Conservation (phyloP, 2,888 invertebrate genomes). For the Cataglyphis livida region DNA sequence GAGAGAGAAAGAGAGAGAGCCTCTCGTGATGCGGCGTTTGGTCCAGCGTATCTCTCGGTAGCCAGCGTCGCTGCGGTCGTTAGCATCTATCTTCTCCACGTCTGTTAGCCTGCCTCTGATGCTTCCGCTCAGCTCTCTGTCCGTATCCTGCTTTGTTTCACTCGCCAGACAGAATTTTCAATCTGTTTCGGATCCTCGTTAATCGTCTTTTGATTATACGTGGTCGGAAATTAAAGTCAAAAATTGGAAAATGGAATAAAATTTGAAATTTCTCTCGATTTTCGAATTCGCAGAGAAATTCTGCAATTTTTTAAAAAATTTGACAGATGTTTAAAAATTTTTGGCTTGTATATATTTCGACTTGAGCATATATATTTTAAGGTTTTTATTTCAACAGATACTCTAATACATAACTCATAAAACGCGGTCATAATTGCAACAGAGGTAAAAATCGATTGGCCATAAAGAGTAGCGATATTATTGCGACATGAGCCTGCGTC, state of each 20-base stretch:
- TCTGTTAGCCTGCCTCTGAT: slow-evolving; percentile 54
- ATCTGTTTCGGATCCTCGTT: slow-evolving; percentile 36
- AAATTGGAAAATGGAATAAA: not conserved
- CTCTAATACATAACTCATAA: not conserved
- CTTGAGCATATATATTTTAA: not conserved
- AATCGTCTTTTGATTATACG: not conserved
- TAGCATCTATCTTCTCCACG: slow-evolving; percentile 80
- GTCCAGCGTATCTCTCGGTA: slow-evolving; percentile 67
- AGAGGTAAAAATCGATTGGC: slow-evolving; percentile 26
- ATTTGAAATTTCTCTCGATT: not conserved
- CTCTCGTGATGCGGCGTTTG: slow-evolving; percentile 53
- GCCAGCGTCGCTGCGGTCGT: slow-evolving; percentile 78
- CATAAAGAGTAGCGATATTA: slow-evolving; percentile 21
- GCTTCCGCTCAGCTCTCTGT: slow-evolving; percentile 9
- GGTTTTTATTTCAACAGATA: not conserved
- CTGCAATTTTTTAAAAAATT: not conserved
- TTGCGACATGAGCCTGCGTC: slow-evolving; percentile 25
- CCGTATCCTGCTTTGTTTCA: slow-evolving; percentile 8
- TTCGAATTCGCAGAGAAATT: not conserved
- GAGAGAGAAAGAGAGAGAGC: not conserved
- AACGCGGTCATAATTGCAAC: slow-evolving; percentile 34
- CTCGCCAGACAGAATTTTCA: not conserved
- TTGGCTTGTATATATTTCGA: no score
- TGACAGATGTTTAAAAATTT: not conserved
- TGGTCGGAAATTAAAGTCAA: not conserved